Base-by-base conservation (phyloP, 2,113 vertebrate genomes). In the Anarhynchus alexandrinus region DNA sequence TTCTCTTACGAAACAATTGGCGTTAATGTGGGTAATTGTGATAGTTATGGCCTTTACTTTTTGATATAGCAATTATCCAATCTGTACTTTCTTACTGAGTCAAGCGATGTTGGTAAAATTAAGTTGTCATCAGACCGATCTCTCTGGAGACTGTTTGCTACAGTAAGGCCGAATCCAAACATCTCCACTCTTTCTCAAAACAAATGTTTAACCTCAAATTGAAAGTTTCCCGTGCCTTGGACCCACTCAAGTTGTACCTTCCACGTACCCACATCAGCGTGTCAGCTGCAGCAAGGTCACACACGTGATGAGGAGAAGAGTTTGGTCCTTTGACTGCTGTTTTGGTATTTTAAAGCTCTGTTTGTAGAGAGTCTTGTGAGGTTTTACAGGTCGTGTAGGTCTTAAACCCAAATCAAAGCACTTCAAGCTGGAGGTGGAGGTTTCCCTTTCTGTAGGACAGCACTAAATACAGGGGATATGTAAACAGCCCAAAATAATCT, bases 1-100 rank as follows among this genome's bases (percentile, higher is more conserved):
- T 97, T 97, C 88, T 94, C 86, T 88, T 86, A 91, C 10, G 43
- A 94, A 97, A 93, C 88, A 96, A 42, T 57, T 94, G 90, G 84
- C 96, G 93, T 95, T 97, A 95, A 94, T 97, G 79, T 95, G 90
- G 86, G 58, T 94, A 96, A 97, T 96, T 96, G 96, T 93, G 82
- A 55, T 95, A 91, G 92, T 97, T 97, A 86, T 29, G 93, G 91
- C 64, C 83, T 95, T 96, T 96, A 55, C 74, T 86, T 93, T 96
- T 86, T 93, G 43, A 85, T 95, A 86, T 30, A 85, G 91, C 92
- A 97, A 81, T 98, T 98, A 96, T 81, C 92, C 88, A 94, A 30
- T 97, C 96, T 94, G 40, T 86, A 80, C 66, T 95, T 88, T 96
- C 83, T 86, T 92, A 76, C n/a, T 69, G 87, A 95, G 65, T 73